A percentile compares a stretch with the other conserved stretches of the same genome.
Evolutionary conservation across 2,113 vertebrate species (phyloP).

Genomic region (Okapia johnstoni): DNA sequence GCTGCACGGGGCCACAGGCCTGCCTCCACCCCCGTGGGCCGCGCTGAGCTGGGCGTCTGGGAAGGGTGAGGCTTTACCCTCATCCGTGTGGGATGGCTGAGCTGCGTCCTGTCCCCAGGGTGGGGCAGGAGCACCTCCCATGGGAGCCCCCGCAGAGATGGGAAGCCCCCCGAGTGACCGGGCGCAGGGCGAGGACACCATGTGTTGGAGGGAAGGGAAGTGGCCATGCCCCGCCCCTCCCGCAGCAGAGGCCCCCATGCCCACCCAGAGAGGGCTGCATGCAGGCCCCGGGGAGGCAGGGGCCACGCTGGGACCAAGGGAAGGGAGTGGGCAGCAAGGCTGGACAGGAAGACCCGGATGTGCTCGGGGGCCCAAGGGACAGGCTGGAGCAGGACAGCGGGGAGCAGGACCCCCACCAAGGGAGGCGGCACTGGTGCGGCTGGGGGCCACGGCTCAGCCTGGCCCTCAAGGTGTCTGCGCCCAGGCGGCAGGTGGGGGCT

Average conservation of each 20-base stretch:
- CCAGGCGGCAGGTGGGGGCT: neutral
- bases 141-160: rapidly evolving
- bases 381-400: neutral
- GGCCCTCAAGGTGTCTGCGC: neutral
- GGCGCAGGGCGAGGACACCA: neutral
- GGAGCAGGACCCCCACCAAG: neutral
- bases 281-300: neutral
- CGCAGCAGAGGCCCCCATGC: neutral
- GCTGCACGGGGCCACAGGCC: neutral
- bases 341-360: neutral
- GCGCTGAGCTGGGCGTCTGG: neutral
- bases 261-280: neutral
- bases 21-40: neutral
- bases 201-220: neutral
- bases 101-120: neutral
- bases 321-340: neutral
- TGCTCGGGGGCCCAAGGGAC: neutral
- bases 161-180: neutral
- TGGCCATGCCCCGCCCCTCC: rapidly evolving
- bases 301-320: neutral
- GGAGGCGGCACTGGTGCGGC: neutral
- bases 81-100: too few species aligned
- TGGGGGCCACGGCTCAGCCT: neutral
- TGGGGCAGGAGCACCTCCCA: too few species aligned
- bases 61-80: neutral